Conservation (phyloP, 1,140 invertebrate genomes). For the Bradynema listronoti region DNA sequence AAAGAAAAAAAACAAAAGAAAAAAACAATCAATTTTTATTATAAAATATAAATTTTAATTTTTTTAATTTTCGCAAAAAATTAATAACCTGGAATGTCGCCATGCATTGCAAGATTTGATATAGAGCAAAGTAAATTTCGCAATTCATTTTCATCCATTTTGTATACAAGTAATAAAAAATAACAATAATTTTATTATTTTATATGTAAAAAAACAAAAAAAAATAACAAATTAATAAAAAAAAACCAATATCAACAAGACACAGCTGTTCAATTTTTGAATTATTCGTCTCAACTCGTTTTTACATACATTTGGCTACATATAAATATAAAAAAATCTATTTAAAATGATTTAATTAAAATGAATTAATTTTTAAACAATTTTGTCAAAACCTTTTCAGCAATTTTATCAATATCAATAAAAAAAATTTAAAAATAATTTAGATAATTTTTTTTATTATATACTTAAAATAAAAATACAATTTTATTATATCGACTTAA, state of each 20-base stretch:
- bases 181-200: neutral
- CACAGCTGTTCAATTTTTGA: neutral
- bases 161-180: neutral
- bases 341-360: neutral
- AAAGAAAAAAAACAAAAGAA: neutral
- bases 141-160: constrained; percentile 12
- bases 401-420: neutral
- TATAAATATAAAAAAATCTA: neutral
- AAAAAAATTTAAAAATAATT: neutral
- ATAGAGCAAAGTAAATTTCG: constrained; percentile 22
- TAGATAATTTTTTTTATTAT: neutral
- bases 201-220: neutral
- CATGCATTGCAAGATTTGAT: constrained; percentile 14
- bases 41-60: neutral
- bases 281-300: neutral
- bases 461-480: neutral
- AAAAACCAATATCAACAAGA: neutral
- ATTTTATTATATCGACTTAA: neutral
- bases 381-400: neutral
- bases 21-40: neutral
- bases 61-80: neutral
- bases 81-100: constrained; percentile 21
- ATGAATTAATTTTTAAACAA: neutral
- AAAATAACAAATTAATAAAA: neutral
- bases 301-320: neutral